Base-by-base conservation (phyloP, 2,888 invertebrate species). In the Ectemnius continuus region DNA sequence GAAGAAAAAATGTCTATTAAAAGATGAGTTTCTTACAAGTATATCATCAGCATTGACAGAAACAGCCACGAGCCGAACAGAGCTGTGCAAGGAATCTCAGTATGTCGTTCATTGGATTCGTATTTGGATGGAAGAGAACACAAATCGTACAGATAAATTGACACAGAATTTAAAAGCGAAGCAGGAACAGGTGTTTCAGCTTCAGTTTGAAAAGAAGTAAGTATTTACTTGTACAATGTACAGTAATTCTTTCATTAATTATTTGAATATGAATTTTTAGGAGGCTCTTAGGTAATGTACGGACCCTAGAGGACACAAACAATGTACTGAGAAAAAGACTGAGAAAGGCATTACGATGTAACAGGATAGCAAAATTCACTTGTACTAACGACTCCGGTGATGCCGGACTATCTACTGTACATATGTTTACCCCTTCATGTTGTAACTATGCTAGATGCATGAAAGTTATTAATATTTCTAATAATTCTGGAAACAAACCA, bases 21-120 rank as follows among this genome's bases (percentile, higher is more conserved):
- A 90, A 60, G 83, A 75, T 3, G 79, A 84, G 69, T 86, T 86
- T 23, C 60, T 89, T 16, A 84, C 84, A n/a, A 81, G 75, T 36
- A 80, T 90, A 45, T 85, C 88, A 16, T 84, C 82, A 1, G 89
- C 89, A 72, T 84, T 89, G 47, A 85, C 77, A 26, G 79, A 87
- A 70, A 83, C 85, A 58, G 84, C 86, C n/a, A 73, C 84, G 3
- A 87, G 85, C 64, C 83, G 86, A 74, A 84, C 86, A 0, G 86
- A 89, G 75, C 80, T 88, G 4, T 88, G 84, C 46, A 87, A 87
- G 60, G 88, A 90, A 74, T 87, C 88, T 1, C 84, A 87, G 63
- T 74, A 82, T n/a, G 84, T 89, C 18, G 84, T 90, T 48, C 76
- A 78, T 1, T 84, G 87, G 68, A 87, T 89, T 63, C 86, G 89